These are phyloP conservation scores for Stegodyphus dumicola DNA, from an alignment of 1,140 invertebrate genomes.

Conservation along the genomic window DNA sequence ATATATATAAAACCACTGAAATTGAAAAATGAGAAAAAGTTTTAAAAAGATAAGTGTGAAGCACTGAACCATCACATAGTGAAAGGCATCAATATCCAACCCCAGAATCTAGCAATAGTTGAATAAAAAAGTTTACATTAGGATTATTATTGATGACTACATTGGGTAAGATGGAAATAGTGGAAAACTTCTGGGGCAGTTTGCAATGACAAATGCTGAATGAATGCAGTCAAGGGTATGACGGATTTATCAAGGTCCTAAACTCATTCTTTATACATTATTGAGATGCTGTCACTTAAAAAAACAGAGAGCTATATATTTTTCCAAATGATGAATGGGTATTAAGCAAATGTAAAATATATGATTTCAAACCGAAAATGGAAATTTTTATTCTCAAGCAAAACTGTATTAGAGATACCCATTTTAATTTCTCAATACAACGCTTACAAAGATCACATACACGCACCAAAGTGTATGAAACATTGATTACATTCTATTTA, in stretches of 20 bases:
- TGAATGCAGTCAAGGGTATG: constrained; percentile 9
- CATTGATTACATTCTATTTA: no score
- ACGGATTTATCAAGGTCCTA: constrained; percentile 16
- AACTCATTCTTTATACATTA: constrained; percentile 5
- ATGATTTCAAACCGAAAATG: no score
- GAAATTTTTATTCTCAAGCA: no score
- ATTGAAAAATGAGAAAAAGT: not conserved
- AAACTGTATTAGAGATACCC: no score
- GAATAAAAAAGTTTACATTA: not conserved
- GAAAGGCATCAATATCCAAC: constrained; percentile 3
- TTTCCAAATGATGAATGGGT: not conserved
- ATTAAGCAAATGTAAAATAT: not conserved
- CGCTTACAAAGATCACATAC: no score
- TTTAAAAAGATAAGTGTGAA: constrained; percentile 11
- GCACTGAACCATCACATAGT: not conserved
- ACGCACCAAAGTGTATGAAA: no score
- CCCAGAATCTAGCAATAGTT: not conserved
- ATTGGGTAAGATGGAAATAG: not conserved
- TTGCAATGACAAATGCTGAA: constrained; percentile 12
- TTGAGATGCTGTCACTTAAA: constrained; percentile 8
- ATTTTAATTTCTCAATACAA: no score
- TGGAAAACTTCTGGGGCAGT: not conserved
- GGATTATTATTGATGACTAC: constrained; percentile 13
- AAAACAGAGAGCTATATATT: constrained; percentile 4
- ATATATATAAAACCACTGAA: no score